Evolutionary conservation across 2,113 vertebrate genomes (phyloP).

Genomic region (Cricetomys ansorgei): DNA sequence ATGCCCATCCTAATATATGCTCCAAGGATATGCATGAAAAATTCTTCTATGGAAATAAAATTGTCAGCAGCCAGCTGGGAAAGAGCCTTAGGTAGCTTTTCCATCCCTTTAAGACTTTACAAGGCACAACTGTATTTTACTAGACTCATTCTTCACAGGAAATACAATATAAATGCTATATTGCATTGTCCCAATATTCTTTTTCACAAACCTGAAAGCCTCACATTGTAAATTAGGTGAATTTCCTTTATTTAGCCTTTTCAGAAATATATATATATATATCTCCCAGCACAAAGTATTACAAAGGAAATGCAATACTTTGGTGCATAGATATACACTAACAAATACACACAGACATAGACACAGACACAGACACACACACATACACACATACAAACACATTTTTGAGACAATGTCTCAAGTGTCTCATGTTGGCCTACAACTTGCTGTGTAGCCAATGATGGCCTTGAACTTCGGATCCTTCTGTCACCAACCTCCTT

Average conservation of each 20-base stretch:
- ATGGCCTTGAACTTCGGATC: not conserved
- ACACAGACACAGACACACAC: not conserved
- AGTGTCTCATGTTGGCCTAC: not conserved
- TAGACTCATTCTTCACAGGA: not conserved
- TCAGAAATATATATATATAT: not conserved
- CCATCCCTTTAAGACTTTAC: not conserved
- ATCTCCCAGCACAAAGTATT: not conserved
- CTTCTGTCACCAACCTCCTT: not conserved
- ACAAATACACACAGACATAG: not conserved
- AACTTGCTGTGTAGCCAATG: not conserved
- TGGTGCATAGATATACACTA: not conserved
- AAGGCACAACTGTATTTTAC: not conserved
- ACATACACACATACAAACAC: not conserved
- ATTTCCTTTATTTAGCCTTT: slow-evolving; percentile 1
- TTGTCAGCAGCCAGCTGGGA: not conserved
- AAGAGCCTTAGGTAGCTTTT: not conserved
- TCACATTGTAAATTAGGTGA: slow-evolving; percentile 11
- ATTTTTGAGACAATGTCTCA: not conserved
- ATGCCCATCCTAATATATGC: not conserved
- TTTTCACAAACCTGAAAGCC: not conserved
- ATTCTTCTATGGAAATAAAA: not conserved
- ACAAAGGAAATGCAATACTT: slow-evolving; percentile 15
- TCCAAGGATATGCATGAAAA: not conserved
- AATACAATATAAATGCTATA: not conserved
- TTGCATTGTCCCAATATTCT: not conserved